Evolutionary conservation across 2,113 vertebrate species (phyloP).

Genomic region (Archocentrus centrarchus): DNA sequence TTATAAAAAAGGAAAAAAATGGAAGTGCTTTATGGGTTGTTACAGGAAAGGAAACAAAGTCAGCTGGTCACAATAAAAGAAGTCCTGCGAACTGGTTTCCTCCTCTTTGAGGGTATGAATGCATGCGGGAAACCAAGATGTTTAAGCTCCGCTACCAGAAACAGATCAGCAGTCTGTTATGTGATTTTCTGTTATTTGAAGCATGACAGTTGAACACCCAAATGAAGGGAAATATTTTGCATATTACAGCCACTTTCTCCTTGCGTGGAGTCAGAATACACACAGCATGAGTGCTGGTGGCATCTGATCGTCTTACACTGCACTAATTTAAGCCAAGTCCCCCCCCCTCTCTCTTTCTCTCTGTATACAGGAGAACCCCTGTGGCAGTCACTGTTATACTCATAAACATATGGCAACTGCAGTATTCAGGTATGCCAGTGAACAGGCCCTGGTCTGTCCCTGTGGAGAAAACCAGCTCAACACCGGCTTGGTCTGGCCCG

Average conservation of each 20-base stretch:
- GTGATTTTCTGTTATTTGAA: neutral
- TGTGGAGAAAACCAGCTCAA: constrained; percentile 13
- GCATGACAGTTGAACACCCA: neutral
- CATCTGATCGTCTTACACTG: constrained; percentile 60
- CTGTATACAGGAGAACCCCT: neutral
- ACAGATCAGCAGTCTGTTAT: neutral
- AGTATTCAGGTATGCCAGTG: constrained; percentile 4
- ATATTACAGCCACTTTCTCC: neutral
- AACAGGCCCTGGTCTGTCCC: constrained; percentile 25
- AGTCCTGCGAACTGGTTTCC: neutral
- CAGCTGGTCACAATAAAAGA: neutral
- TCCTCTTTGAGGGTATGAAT: neutral
- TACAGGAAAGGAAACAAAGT: neutral
- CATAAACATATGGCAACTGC: constrained; percentile 44
- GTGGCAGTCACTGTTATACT: neutral
- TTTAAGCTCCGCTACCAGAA: neutral
- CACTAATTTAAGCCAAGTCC: constrained; percentile 64
- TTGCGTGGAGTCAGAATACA: constrained; percentile 8
- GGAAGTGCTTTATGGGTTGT: neutral
- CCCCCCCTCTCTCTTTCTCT: neutral
- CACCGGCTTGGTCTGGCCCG: constrained; percentile 10
- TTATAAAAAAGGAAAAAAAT: no score
- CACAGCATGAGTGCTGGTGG: constrained; percentile 27
- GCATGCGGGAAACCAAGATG: neutral
- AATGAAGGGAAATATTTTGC: neutral